phyloP scores from a whole-genome alignment of 2,113 vertebrate genomes.

The Bujurquina vittata region DNA sequence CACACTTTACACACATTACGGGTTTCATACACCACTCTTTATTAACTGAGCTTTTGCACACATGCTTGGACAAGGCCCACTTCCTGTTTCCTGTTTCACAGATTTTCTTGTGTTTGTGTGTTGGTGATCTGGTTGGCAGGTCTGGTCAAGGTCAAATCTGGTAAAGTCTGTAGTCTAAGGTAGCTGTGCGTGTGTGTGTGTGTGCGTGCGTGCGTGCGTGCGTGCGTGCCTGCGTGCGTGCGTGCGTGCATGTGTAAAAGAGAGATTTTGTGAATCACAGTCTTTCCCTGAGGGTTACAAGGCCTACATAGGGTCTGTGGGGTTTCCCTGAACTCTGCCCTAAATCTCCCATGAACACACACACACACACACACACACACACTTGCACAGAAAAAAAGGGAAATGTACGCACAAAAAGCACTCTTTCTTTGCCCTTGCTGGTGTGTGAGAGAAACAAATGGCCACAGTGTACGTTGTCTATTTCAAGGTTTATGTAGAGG shows the following conservation, averaged over 20 bases:
- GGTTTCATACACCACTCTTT: constrained; percentile 52
- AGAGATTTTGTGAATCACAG: constrained; percentile 25
- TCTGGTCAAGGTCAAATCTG: constrained; percentile 75
- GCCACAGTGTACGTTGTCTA: constrained; percentile 42
- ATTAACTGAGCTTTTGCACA: constrained; percentile 49
- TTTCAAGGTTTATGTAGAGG: constrained; percentile 58
- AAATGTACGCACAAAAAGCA: constrained; percentile 49
- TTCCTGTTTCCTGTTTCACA: constrained; percentile 78
- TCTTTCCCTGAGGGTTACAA: constrained; percentile 64
- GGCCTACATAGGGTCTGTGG: constrained; percentile 50
- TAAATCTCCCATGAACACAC: constrained; percentile 55
- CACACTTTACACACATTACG: constrained; percentile 32
- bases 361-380: neutral
- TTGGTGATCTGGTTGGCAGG: constrained; percentile 68
- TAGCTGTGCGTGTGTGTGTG: neutral
- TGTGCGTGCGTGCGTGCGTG: constrained; percentile 29
- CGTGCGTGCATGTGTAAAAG: neutral
- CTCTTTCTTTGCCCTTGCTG: constrained; percentile 43
- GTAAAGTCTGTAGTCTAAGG: constrained; percentile 53
- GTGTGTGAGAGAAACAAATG: constrained; percentile 31
- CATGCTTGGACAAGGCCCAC: constrained; percentile 51
- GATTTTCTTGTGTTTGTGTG: constrained; percentile 67
- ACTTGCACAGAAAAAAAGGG: neutral
- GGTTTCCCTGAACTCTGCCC: constrained; percentile 75
- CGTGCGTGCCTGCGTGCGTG: neutral